Conservation (phyloP, 2,113 vertebrate genomes). For the Phainopepla nitens region DNA sequence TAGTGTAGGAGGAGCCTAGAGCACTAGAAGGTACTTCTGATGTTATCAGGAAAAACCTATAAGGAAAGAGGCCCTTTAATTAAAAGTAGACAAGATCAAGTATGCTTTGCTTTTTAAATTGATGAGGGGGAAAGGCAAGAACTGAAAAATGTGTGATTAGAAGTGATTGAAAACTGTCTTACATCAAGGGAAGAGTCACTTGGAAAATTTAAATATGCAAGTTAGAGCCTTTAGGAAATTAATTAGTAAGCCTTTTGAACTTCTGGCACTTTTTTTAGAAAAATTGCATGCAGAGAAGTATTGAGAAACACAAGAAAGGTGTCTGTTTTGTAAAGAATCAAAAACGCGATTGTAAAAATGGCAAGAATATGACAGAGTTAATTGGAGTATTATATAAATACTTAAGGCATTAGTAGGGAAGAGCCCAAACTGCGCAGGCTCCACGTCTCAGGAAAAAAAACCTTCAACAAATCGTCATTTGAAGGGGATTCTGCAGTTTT, state of each 20-base stretch:
- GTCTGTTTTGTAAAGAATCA: background rate
- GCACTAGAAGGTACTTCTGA: slow-evolving; percentile 12
- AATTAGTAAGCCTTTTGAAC: background rate
- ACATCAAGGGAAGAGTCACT: background rate
- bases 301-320: background rate
- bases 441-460: background rate
- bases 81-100: slow-evolving; percentile 32
- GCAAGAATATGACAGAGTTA: background rate
- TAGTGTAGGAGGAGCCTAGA: slow-evolving; percentile 23
- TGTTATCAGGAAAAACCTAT: slow-evolving; percentile 4
- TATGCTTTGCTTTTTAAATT: slow-evolving; percentile 14
- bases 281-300: background rate
- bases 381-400: background rate
- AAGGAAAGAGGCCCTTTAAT: slow-evolving; percentile 12
- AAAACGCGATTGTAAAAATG: background rate
- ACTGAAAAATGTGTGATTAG: background rate
- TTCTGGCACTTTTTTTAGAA: background rate
- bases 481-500: background rate
- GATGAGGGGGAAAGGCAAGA: background rate
- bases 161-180: slow-evolving; percentile 7
- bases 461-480: background rate
- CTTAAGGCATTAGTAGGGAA: background rate
- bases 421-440: background rate
- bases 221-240: background rate
- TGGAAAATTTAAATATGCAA: background rate